Evolutionary conservation across 35 echinoderm and acorn worm genomes (phyloP).

Genomic region (Holothuria glaberrima): DNA sequence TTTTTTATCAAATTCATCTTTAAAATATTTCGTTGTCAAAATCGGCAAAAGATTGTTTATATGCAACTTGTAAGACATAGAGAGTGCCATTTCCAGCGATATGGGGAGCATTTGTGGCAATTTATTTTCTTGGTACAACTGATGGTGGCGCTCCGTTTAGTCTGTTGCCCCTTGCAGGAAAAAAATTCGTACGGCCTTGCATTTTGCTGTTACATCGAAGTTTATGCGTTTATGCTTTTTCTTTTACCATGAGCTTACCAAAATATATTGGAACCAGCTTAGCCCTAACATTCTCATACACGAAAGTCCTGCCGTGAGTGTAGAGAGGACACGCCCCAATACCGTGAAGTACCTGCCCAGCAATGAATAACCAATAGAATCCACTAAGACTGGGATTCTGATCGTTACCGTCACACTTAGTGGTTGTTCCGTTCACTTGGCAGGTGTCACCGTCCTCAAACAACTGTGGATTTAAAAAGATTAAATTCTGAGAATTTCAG

Average conservation of each 20-base stretch:
- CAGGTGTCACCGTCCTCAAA: not conserved
- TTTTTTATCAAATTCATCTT: too few relatives aligned
- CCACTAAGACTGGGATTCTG: not conserved
- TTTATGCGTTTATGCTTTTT: too few relatives aligned
- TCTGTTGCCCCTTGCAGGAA: too few relatives aligned
- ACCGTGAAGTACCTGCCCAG: slow-evolving; percentile 80
- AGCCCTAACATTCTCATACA: slow-evolving; percentile 71
- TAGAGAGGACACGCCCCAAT: slow-evolving; percentile 77
- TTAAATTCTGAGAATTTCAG: not conserved
- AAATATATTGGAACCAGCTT: slow-evolving; percentile 46
- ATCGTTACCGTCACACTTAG: not conserved
- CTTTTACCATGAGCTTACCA: not conserved
- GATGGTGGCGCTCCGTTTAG: too few relatives aligned
- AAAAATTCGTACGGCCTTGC: too few relatives aligned
- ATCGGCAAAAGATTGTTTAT: too few relatives aligned
- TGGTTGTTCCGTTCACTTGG: slow-evolving; percentile 9
- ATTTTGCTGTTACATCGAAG: too few relatives aligned
- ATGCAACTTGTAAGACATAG: too few relatives aligned
- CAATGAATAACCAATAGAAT: slow-evolving; percentile 71
- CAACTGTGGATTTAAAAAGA: slow-evolving; percentile 10
- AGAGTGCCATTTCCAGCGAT: too few relatives aligned
- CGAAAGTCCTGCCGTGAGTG: slow-evolving; percentile 70
- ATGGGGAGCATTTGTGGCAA: too few relatives aligned
- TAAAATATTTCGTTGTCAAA: too few relatives aligned
- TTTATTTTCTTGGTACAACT: too few relatives aligned